Evolutionary conservation across 37 sponge, comb jelly and placozoan species (phyloP), one percentile per base, ranked within the genome.

Genomic region (Chondrilla cf. caribensis): DNA sequence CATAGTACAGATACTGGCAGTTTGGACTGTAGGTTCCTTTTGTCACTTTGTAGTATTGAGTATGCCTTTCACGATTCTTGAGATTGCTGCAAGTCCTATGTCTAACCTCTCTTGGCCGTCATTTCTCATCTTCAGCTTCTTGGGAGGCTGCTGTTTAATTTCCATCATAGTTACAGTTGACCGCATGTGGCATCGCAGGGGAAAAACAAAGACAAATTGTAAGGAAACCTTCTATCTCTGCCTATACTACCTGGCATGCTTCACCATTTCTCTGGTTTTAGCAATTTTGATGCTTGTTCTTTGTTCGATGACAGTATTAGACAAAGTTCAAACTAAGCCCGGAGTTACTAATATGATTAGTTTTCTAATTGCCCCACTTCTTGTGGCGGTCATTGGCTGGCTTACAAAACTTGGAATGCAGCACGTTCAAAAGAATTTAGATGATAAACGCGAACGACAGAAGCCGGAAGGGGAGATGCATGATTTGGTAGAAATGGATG

Each of bases 321-420:
- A 73, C 44, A 73, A 73, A 6, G 76, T 73, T 4, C 76, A 73
- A 38, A 73, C 76, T 0, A 73, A 73, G 24, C 76, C 76, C 5
- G 76, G 76, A 38, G 76, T 73, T 6, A 73, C 76, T 8, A 73
- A 73, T 37, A 73, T 73, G 76, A 39, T 73, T 39, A 73, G 44
- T 21, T 73, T 73, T 73, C 43, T 73, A 43, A 73, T 39, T 73
- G 76, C 76, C 41, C 76, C 76, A 38, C 76, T 73, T 2, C 76
- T 73, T 3, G 38, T 73, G 2, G 76, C 76, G 9, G 18, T 31
- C 76, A 32, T 73, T 38, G 76, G 76, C 6, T 73, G 41, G 40
- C 25, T 73, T n/a, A 73, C 76, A 32, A 73, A 42, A 38, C 76
- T 73, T 9, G 36, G 41, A 19, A 43, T 73, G 76, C 76, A 73